Evolutionary conservation across 2,888 invertebrate species (phyloP).

Genomic region (Chydorus sphaericus): DNA sequence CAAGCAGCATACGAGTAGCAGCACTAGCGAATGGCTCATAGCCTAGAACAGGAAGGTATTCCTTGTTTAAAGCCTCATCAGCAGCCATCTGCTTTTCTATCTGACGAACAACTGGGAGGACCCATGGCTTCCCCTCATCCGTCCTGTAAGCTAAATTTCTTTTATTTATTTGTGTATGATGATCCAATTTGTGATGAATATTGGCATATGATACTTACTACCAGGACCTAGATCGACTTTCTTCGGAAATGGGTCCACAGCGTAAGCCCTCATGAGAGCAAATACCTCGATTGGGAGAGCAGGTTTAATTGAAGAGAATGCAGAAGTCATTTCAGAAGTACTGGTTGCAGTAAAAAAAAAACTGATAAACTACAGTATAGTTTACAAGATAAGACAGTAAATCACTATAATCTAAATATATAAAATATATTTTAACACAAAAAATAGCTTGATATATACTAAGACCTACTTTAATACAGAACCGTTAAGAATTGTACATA

Average conservation of each 20-base stretch:
- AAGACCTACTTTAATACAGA: too few species aligned
- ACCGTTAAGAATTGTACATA: too few species aligned
- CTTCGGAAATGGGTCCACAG: slow-evolving; percentile 53
- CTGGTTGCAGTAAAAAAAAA: too few species aligned
- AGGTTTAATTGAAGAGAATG: slow-evolving; percentile 51
- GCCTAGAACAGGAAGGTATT: slow-evolving; percentile 87
- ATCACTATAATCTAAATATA: too few species aligned
- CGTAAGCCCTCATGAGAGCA: slow-evolving; percentile 58
- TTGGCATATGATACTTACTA: slow-evolving; percentile 45
- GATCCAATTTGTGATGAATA: too few species aligned
- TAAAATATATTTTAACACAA: too few species aligned
- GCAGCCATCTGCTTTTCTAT: slow-evolving; percentile 70
- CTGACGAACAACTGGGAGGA: slow-evolving; percentile 83
- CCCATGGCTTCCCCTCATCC: slow-evolving; percentile 89
- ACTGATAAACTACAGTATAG: too few species aligned
- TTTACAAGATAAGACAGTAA: too few species aligned
- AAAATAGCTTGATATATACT: too few species aligned
- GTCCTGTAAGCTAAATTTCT: slow-evolving; percentile 95
- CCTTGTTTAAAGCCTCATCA: slow-evolving; percentile 74
- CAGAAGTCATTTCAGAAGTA: slow-evolving; percentile 17
- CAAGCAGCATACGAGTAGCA: slow-evolving; percentile 73
- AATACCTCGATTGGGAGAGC: slow-evolving; percentile 92
- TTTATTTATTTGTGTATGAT: too few species aligned
- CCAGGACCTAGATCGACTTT: slow-evolving; percentile 93
- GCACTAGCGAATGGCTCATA: slow-evolving; percentile 57